Percentiles rank a stretch among this genome's conserved stretches.
These are phyloP conservation scores for Lottia scabra DNA, from an alignment of 2,888 invertebrate species.

Conservation along the genomic window DNA sequence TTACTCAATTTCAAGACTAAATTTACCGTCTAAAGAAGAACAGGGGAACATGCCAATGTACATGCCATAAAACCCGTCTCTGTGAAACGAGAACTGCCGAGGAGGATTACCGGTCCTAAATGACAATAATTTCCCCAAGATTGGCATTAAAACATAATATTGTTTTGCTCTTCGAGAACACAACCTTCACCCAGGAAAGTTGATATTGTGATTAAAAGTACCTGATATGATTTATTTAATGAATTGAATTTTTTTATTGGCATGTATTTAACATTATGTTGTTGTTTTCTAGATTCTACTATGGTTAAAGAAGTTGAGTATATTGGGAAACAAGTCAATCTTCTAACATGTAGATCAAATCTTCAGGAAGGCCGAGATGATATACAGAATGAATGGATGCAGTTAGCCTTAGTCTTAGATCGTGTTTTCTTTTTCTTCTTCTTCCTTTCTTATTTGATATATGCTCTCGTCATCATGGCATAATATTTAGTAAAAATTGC, in stretches of 20 bases:
- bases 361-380: conserved; percentile 44
- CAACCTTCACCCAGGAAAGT: no score
- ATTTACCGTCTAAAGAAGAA: no score
- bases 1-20: no score
- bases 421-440: conserved; percentile 57
- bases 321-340: conserved; percentile 46
- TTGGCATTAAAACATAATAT: no score
- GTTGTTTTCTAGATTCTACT: conserved; percentile 24
- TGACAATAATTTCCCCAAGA: no score
- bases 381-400: conserved; percentile 57
- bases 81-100: no score
- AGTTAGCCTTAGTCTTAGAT: conserved; percentile 63
- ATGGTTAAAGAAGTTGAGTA: conserved; percentile 55
- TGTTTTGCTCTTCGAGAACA: no score
- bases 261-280: not conserved
- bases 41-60: no score
- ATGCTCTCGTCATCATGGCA: conserved; percentile 48
- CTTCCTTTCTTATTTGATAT: conserved; percentile 49
- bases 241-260: not conserved
- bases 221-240: no score
- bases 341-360: conserved; percentile 40
- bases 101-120: no score
- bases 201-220: no score
- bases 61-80: no score
- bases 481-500: conserved; percentile 17